Percentiles rank a stretch among this genome's conserved stretches.
Conservation (phyloP, 2,888 invertebrate genomes). For the Entomobrya multifasciata region DNA sequence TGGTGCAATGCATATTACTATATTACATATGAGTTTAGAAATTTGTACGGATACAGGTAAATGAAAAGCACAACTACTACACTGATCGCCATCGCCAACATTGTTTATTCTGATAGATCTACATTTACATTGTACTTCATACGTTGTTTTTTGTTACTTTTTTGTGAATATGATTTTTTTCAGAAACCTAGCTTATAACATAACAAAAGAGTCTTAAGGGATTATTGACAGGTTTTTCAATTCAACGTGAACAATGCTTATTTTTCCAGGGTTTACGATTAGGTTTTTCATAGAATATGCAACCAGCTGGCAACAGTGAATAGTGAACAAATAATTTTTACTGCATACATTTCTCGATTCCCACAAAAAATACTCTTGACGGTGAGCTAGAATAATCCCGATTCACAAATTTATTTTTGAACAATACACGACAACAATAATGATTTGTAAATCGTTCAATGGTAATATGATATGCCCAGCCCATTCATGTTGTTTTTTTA, state of each 20-base stretch:
- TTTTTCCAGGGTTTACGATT: conserved; percentile 8
- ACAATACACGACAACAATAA: too few species aligned
- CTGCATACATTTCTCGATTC: too few species aligned
- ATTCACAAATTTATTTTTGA: too few species aligned
- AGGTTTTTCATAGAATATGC: not conserved
- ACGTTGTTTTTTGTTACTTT: conserved; percentile 25
- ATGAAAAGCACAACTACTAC: too few species aligned
- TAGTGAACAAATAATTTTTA: too few species aligned
- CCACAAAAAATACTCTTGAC: too few species aligned
- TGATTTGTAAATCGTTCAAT: conserved; percentile 34
- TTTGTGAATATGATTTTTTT: conserved; percentile 7
- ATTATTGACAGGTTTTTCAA: conserved; percentile 48
- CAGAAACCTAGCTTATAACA: not conserved
- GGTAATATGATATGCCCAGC: conserved; percentile 32
- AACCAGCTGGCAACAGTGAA: conserved; percentile 30
- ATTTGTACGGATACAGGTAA: too few species aligned
- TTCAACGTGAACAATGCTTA: conserved; percentile 16
- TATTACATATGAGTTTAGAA: too few species aligned
- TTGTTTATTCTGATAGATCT: too few species aligned
- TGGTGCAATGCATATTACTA: too few species aligned
- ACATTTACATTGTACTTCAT: too few species aligned
- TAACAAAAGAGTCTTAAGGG: conserved; percentile 22
- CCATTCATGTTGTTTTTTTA: conserved; percentile 20
- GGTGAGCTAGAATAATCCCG: too few species aligned
- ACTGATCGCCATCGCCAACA: conserved; percentile 25